Conservation (phyloP, 2,888 invertebrate species). For the Melipona bicolor region DNA sequence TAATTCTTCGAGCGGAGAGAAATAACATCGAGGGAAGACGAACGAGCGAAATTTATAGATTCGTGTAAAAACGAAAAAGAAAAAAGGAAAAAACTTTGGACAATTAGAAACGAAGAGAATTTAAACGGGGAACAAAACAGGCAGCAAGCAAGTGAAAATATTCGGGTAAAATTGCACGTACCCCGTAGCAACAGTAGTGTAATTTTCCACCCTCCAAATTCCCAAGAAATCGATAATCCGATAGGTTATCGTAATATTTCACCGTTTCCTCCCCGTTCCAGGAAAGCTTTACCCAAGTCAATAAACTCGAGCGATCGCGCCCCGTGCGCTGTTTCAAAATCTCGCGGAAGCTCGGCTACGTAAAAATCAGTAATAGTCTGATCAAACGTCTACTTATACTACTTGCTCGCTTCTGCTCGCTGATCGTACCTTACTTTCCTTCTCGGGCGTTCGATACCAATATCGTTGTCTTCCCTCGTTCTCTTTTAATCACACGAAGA, state of each 20-base stretch:
- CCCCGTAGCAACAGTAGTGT: conserved; percentile 1
- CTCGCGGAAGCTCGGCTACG: conserved; percentile 8
- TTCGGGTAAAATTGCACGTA: background rate
- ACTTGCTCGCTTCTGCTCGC: background rate
- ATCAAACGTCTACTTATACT: conserved; percentile 7
- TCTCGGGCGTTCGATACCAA: background rate
- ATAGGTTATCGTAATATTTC: conserved; percentile 29
- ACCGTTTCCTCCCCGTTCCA: conserved; percentile 5
- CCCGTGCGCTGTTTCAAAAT: conserved; percentile 23
- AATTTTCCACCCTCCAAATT: conserved; percentile 19
- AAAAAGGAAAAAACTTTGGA: background rate
- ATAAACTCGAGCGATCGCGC: conserved; percentile 26
- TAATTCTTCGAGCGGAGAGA: background rate
- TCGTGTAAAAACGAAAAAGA: background rate
- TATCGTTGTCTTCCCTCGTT: background rate
- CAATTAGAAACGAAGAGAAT: background rate
- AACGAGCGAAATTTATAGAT: background rate
- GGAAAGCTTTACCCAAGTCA: conserved; percentile 14
- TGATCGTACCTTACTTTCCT: background rate
- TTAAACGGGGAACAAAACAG: no score
- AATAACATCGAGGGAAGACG: background rate
- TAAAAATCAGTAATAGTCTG: conserved; percentile 26
- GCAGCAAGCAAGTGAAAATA: background rate
- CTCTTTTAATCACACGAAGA: background rate
- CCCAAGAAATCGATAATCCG: conserved; percentile 37